phyloP scores from a whole-genome alignment of 1,140 invertebrate species.

The Galleria mellonella region DNA sequence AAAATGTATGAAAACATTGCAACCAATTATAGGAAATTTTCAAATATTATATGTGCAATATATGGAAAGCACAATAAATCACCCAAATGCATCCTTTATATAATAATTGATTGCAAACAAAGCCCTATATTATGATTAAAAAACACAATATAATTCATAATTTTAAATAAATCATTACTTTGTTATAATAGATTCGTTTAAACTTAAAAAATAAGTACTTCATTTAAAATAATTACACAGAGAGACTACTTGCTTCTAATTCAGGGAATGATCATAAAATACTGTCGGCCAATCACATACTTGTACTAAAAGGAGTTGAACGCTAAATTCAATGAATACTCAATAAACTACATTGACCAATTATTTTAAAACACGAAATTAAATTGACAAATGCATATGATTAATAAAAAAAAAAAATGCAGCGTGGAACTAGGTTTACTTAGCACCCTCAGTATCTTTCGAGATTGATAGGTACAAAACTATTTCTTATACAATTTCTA shows the following conservation, averaged over 20 bases:
- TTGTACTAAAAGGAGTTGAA: slow-evolving; percentile 1
- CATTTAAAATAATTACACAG: slow-evolving; percentile 11
- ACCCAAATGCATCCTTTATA: too few relatives aligned
- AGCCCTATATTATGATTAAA: too few relatives aligned
- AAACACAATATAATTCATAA: slow-evolving; percentile 15
- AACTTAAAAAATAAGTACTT: slow-evolving; percentile 16
- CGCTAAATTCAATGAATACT: slow-evolving; percentile 3
- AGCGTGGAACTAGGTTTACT: slow-evolving; percentile 29
- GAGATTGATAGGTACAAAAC: slow-evolving; percentile 17
- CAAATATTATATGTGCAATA: too few relatives aligned
- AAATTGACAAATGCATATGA: slow-evolving; percentile 37
- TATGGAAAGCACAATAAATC: too few relatives aligned
- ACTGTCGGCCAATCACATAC: slow-evolving; percentile 17
- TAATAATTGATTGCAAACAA: too few relatives aligned
- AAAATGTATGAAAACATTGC: too few relatives aligned
- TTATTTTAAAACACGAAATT: slow-evolving; percentile 21
- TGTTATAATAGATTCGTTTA: slow-evolving; percentile 7
- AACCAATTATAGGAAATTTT: too few relatives aligned
- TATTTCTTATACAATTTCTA: too few relatives aligned
- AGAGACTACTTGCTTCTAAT: not conserved
- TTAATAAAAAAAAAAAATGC: slow-evolving; percentile 31
- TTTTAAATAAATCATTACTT: slow-evolving; percentile 22
- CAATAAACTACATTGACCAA: slow-evolving; percentile 1
- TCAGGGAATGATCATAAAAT: slow-evolving; percentile 23
- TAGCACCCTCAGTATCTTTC: slow-evolving; percentile 51